A percentile compares a stretch with the other conserved stretches of the same genome.
Conservation (phyloP, 2,888 invertebrate species). For the Blastobasis lacticolella region DNA sequence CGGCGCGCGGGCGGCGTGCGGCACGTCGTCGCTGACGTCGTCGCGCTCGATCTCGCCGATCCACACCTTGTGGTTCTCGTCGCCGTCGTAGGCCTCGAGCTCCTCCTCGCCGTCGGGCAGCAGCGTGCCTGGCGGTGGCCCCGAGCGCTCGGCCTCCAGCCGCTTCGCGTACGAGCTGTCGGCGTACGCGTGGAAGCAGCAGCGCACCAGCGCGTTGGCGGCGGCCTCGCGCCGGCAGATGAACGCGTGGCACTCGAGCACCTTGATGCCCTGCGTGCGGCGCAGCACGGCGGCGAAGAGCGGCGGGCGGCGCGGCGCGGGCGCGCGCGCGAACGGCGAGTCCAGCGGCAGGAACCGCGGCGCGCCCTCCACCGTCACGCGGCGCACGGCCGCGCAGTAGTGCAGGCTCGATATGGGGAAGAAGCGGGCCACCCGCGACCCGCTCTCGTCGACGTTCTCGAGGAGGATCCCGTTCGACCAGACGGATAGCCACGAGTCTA, state of each 20-base stretch:
- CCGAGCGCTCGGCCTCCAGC: conserved; percentile 77
- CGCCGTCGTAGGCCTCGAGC: conserved; percentile 89
- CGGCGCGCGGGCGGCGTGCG: conserved; percentile 77
- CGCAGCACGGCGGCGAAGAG: conserved; percentile 97
- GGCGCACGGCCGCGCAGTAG: conserved; percentile 96
- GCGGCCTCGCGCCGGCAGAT: conserved; percentile 97
- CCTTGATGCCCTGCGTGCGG: conserved; percentile 96
- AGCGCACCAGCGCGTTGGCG: conserved; percentile 96
- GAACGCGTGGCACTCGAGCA: conserved; percentile 98
- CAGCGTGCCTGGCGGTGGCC: conserved; percentile 48
- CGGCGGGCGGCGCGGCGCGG: conserved; percentile 95
- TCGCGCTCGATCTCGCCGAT: conserved; percentile 86
- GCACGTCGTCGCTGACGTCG: conserved; percentile 80
- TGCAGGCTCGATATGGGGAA: conserved; percentile 96
- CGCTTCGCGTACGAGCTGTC: conserved; percentile 95
- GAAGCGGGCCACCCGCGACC: conserved; percentile 94
- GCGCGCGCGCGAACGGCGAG: conserved; percentile 94
- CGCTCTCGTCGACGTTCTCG: conserved; percentile 97
- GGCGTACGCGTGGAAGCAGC: conserved; percentile 98
- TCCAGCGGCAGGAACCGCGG: conserved; percentile 95
- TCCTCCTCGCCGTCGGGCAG: conserved; percentile 78
- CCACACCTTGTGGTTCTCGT: conserved; percentile 96
- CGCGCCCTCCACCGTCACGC: conserved; percentile 83
- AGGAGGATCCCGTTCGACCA: conserved; percentile 96
- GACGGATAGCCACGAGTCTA: conserved; percentile 97